Conservation (phyloP, 2,797 vertebrate species). For the Silurus aristotelis region DNA sequence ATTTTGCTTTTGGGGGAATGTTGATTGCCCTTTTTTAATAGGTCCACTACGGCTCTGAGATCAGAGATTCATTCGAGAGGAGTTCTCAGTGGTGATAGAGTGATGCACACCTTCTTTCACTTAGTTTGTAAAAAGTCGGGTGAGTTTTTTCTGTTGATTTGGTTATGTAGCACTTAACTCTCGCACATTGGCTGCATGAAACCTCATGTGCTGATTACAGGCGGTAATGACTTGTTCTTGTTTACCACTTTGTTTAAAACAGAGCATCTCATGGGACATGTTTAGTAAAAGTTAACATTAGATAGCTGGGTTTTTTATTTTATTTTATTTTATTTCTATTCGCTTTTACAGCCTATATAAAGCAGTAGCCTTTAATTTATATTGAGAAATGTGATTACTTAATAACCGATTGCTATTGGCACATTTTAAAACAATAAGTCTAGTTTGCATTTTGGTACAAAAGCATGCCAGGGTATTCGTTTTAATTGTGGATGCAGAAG, state of each 20-base stretch:
- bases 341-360: too few relatives aligned
- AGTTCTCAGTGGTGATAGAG: neutral
- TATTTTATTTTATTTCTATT: too few relatives aligned
- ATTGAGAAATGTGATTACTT: neutral
- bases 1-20: neutral
- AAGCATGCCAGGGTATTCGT: neutral
- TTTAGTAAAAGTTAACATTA: neutral
- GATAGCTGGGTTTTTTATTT: neutral
- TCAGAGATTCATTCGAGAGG: neutral
- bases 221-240: neutral
- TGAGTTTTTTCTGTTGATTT: neutral
- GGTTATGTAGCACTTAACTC: slow-evolving; percentile 24
- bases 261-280: neutral
- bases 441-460: neutral
- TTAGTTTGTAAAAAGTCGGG: slow-evolving; percentile 15
- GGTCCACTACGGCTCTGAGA: neutral
- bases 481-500: neutral
- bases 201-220: slow-evolving; percentile 2
- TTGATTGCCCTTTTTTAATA: slow-evolving; percentile 6
- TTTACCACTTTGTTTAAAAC: slow-evolving; percentile 10
- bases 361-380: neutral
- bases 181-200: slow-evolving; percentile 24
- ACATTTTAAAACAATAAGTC: neutral
- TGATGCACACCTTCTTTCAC: neutral
- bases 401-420: neutral